Evolutionary conservation across 2,113 vertebrate species (phyloP), one percentile per base, ranked within the genome.

Genomic region (Numenius arquata): DNA sequence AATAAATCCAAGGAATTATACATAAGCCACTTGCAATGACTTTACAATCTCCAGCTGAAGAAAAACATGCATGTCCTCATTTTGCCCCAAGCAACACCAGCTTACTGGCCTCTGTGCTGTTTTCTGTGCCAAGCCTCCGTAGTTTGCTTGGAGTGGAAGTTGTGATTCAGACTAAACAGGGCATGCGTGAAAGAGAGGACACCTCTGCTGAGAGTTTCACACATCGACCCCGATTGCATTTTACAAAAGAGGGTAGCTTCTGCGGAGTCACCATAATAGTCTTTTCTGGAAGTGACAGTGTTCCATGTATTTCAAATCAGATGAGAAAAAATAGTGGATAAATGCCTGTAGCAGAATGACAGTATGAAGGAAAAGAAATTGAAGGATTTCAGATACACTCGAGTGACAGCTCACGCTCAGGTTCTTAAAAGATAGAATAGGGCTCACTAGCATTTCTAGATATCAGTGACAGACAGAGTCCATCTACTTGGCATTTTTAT

Each of bases 1-100:
- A 96, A 89, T 92, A 95, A 96, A 95, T 56, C 84, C 95, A 94
- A 73, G 90, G 83, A 95, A 91, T 97, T 95, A 95, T 62, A 59
- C 0, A 0, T 93, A 96, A 96, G 38, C 80, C 84, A 92, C 59
- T 91, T 92, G 80, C 43, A 91, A 76, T 36, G 23, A 77, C 80
- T 91, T 94, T 90, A 73, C 93, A 96, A 82, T 73, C 86, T 90
- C 53, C 15, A 36, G 41, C 45, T 0, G 3, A 85, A 91, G 18
- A 29, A 94, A 96, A 95, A 66, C 43, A 85, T 20, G 16, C 66
- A 18, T 58, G 90, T 87, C 94, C 92, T 93, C 55, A 67, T 82
- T 93, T 95, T 93, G 90, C 87, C 91, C 71, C 84, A 56, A 2
- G 71, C 55, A 61, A 32, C 1, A 3, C 17, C 4, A 0, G 56